These are phyloP conservation scores for Dendroctonus ponderosae DNA, from an alignment of 1,140 invertebrate species.

Conservation along the genomic window DNA sequence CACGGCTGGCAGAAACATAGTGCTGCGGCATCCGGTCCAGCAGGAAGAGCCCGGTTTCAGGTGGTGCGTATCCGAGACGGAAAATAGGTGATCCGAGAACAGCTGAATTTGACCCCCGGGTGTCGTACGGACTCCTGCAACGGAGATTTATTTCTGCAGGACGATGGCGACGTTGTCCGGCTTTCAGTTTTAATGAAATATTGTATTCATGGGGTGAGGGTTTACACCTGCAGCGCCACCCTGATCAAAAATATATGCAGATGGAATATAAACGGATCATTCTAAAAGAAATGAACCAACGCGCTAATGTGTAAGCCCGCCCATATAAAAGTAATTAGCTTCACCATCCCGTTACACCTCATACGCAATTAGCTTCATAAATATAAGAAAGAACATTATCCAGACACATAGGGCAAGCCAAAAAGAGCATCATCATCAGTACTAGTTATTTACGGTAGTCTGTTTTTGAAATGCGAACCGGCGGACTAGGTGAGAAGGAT, in stretches of 20 bases:
- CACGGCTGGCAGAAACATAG: slow-evolving; percentile 26
- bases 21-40: slow-evolving; percentile 32
- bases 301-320: no score
- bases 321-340: no score
- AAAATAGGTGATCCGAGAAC: slow-evolving; percentile 44
- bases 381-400: slow-evolving; percentile 22
- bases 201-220: slow-evolving; percentile 49
- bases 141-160: slow-evolving; percentile 49
- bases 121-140: slow-evolving; percentile 43
- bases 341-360: neutral
- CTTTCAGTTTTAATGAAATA: slow-evolving; percentile 49
- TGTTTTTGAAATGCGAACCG: slow-evolving; percentile 48
- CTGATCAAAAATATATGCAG: slow-evolving; percentile 8
- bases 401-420: slow-evolving; percentile 11
- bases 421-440: slow-evolving; percentile 40
- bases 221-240: slow-evolving; percentile 13
- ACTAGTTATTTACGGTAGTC: slow-evolving; percentile 48
- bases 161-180: slow-evolving; percentile 37
- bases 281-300: no score
- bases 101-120: slow-evolving; percentile 49
- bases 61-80: slow-evolving; percentile 32
- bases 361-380: slow-evolving; percentile 21
- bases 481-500: slow-evolving; percentile 47
- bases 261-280: no score
- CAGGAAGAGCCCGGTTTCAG: slow-evolving; percentile 26